Conservation (phyloP, 2,888 invertebrate species). For the Mystacides longicornis region DNA sequence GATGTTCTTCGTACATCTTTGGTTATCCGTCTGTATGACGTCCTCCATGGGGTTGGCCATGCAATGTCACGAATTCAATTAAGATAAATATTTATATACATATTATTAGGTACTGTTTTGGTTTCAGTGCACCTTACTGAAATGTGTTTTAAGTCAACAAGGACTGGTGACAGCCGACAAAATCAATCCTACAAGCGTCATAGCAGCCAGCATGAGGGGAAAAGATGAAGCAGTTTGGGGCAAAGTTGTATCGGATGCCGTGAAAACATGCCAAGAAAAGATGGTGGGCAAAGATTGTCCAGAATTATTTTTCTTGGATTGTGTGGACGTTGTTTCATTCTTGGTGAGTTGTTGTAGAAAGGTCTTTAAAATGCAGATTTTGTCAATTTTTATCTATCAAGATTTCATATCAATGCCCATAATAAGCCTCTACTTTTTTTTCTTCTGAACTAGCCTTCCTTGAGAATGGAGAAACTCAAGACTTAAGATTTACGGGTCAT, state of each 20-base stretch:
- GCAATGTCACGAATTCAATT: no score
- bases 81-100: no score
- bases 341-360: not conserved
- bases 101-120: no score
- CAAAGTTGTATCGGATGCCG: not conserved
- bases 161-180: not conserved
- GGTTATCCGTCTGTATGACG: no score
- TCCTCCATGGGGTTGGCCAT: no score
- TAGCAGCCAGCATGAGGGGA: not conserved
- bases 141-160: not conserved
- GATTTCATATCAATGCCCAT: not conserved
- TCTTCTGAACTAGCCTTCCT: no score
- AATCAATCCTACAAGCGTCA: not conserved
- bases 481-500: no score
- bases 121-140: not conserved
- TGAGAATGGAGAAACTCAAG: no score
- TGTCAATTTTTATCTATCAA: not conserved
- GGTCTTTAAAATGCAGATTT: not conserved
- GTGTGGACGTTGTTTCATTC: not conserved
- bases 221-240: not conserved
- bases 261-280: not conserved
- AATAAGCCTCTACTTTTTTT: not conserved
- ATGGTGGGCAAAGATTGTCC: not conserved
- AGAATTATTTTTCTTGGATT: not conserved
- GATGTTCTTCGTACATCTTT: no score